Conservation (phyloP, 2,888 invertebrate species). For the Patella ulyssiponensis region DNA sequence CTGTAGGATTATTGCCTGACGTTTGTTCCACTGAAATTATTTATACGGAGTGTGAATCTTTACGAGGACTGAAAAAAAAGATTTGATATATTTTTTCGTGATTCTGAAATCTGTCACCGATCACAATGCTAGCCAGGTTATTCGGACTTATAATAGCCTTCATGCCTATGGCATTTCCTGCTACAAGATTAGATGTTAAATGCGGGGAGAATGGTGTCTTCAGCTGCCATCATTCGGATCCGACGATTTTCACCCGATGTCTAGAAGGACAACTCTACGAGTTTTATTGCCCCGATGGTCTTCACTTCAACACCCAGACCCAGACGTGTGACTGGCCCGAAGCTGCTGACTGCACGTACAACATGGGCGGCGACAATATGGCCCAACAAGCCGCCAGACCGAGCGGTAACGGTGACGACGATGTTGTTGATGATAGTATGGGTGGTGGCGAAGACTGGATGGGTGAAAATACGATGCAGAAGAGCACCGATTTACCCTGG, state of each 20-base stretch:
- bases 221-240: slow-evolving; percentile 38
- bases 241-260: slow-evolving; percentile 40
- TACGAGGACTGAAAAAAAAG: too few relatives aligned
- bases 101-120: too few relatives aligned
- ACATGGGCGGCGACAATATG: neutral
- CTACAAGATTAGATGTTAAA: slow-evolving; percentile 18
- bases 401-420: neutral
- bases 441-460: neutral
- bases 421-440: neutral
- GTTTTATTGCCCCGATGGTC: slow-evolving; percentile 41
- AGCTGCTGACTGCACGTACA: slow-evolving; percentile 40
- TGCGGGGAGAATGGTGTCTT: slow-evolving; percentile 35
- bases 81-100: too few relatives aligned
- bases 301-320: slow-evolving; percentile 48
- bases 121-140: too few relatives aligned
- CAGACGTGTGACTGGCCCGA: slow-evolving; percentile 54
- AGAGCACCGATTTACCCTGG: slow-evolving; percentile 34
- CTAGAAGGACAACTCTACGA: slow-evolving; percentile 40
- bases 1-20: too few relatives aligned
- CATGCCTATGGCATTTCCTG: slow-evolving; percentile 6
- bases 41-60: too few relatives aligned
- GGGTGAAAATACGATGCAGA: neutral
- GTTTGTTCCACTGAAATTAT: too few relatives aligned
- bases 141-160: too few relatives aligned
- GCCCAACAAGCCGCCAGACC: neutral